Evolutionary conservation across 2,888 invertebrate genomes (phyloP).

Genomic region (Dyspetes luteomarginatus): DNA sequence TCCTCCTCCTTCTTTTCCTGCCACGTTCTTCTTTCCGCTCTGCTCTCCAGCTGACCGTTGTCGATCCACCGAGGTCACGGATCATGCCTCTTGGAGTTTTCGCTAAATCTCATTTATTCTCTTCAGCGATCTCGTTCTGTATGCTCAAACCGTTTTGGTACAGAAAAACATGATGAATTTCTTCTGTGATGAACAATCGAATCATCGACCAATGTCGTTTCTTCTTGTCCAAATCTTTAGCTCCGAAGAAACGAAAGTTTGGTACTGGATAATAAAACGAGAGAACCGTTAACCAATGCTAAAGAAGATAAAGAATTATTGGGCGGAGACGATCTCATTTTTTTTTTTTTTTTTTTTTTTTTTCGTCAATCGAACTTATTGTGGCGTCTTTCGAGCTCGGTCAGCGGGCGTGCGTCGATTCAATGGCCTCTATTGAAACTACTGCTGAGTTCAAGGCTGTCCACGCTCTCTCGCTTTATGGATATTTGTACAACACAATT

Average conservation of each 20-base stretch:
- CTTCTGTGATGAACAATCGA: too few species aligned
- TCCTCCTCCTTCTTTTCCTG: too few species aligned
- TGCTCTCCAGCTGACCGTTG: too few species aligned
- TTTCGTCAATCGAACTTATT: constrained; percentile 21
- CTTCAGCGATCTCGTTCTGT: too few species aligned
- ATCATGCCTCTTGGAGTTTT: neutral
- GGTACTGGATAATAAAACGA: neutral
- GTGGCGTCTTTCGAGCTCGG: constrained; percentile 14
- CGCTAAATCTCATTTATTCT: neutral
- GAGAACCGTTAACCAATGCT: neutral
- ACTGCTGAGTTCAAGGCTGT: constrained; percentile 26
- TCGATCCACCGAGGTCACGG: neutral
- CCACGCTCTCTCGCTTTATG: constrained; percentile 42
- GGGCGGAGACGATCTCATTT: constrained; percentile 40
- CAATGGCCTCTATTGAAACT: neutral
- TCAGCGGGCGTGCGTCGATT: constrained; percentile 39
- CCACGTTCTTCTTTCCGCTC: too few species aligned
- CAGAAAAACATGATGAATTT: too few species aligned
- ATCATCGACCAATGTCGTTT: neutral
- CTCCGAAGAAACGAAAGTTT: neutral
- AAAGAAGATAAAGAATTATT: constrained; percentile 15
- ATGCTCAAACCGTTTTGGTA: too few species aligned
- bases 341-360: too few species aligned
- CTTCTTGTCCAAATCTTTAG: neutral
- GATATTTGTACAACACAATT: constrained; percentile 71